Evolutionary conservation across 2,888 invertebrate species (phyloP), one percentile per base, ranked within the genome.

Genomic region (Junonia oenone): DNA sequence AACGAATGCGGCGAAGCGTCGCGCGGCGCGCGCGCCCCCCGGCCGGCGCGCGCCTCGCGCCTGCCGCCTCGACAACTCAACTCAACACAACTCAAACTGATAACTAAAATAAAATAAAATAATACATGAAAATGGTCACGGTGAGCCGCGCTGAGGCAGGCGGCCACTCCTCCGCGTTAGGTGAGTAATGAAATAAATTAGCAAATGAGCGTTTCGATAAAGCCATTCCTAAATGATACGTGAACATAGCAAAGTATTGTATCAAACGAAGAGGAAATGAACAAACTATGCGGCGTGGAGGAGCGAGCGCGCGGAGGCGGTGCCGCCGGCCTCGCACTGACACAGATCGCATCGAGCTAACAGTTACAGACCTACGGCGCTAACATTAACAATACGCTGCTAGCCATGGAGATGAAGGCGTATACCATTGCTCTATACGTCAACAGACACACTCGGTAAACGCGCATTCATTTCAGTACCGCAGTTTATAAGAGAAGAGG

Each of bases 391-490:
- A 87, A 78, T 82, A 86, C 83, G 85, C 82, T 83, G 82, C 83
- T 81, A 89, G 86, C 87, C 87, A 87, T 83, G 81, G 82, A 85
- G 74, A 80, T 85, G 83, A 87, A 86, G 86, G 88, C 88, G 85
- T 76, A 80, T 77, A 84, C 85, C 84, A 85, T 75, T 79, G 81
- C 74, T 81, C 83, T 85, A 85, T 78, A 85, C 84, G 86, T 79
- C 76, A 82, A 83, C 83, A 85, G 76, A 83, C 70, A 75, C 78
- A 85, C 68, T 83, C 78, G 83, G 83, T 81, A 77, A 76, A 85
- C 89, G 88, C 89, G 87, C 89, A 87, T 87, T 83, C 88, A 84
- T 77, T 71, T 83, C 81, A 84, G 80, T 86, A 87, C 80, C 87
- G 88, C 87, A 84, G 80, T 68, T 80, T 68, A 76, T 78, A 83